Evolutionary conservation across 35 echinoderm and acorn worm species (phyloP).

Genomic region (Stichopus chloronotus): DNA sequence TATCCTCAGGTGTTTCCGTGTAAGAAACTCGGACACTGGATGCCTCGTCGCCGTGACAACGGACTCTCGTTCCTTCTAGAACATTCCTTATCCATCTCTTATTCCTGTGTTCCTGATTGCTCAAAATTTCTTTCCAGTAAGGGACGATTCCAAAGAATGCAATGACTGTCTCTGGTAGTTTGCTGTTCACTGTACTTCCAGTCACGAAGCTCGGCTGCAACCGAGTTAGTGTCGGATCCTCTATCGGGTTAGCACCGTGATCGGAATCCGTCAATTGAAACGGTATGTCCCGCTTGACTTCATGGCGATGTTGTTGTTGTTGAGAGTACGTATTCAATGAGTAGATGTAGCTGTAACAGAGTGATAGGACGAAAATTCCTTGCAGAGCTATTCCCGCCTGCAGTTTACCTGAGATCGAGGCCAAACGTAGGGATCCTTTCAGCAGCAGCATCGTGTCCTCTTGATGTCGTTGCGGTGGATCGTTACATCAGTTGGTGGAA

Average conservation of each 20-base stretch:
- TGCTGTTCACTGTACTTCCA: not conserved
- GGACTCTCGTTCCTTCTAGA: constrained; percentile 15
- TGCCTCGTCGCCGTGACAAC: not conserved
- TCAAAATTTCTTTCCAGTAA: constrained; percentile 40
- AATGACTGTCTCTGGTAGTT: constrained; percentile 22
- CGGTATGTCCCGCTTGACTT: constrained; percentile 2
- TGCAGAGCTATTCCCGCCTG: constrained; percentile 20
- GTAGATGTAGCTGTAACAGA: not conserved
- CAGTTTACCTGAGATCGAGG: constrained; percentile 21
- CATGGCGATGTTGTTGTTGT: not conserved
- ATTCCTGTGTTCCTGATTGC: not conserved
- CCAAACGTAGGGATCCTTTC: constrained; percentile 3
- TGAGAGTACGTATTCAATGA: not conserved
- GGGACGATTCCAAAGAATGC: constrained; percentile 51
- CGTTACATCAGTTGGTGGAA: not conserved
- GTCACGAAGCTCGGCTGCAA: not conserved
- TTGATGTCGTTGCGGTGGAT: not conserved
- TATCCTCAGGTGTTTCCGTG: constrained; percentile 17
- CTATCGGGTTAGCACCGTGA: not conserved
- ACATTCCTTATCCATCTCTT: constrained; percentile 49
- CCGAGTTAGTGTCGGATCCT: not conserved
- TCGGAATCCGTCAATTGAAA: not conserved
- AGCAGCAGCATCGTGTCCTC: not conserved
- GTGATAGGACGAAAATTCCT: constrained; percentile 9
- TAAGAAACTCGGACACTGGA: constrained; percentile 12